Conservation (phyloP, 2,113 vertebrate genomes). For the Addax nasomaculatus region DNA sequence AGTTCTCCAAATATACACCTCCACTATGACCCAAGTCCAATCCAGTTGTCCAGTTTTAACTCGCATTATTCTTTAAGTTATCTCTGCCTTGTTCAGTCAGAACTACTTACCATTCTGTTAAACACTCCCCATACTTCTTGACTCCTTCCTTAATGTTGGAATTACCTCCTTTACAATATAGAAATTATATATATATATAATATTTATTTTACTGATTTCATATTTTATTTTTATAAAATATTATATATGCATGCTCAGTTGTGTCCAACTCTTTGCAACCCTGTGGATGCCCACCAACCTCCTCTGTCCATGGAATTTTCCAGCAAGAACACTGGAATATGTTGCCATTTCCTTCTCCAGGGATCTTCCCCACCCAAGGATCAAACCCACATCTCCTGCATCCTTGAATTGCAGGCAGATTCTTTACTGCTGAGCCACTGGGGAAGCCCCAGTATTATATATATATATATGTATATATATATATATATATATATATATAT, state of each 20-base stretch:
- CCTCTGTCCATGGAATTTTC: not conserved
- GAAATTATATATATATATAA: not conserved
- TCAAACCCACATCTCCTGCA: not conserved
- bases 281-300: not conserved
- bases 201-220: not conserved
- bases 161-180: not conserved
- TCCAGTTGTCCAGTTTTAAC: not conserved
- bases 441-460: not conserved
- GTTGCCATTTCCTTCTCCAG: not conserved
- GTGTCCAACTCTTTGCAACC: not conserved
- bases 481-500: too few relatives aligned
- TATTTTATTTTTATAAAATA: not conserved
- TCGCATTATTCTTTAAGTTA: not conserved
- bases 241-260: not conserved
- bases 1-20: not conserved
- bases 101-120: not conserved
- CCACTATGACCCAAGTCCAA: not conserved
- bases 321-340: not conserved
- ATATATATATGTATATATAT: not conserved
- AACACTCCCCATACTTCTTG: accelerated
- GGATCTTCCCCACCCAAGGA: not conserved
- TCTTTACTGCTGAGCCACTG: not conserved
- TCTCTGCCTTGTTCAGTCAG: not conserved
- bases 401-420: not conserved
- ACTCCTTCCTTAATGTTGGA: not conserved